A percentile compares a stretch with the other conserved stretches of the same genome.
Conservation (phyloP, 2,888 invertebrate species). For the Ceramica pisi region DNA sequence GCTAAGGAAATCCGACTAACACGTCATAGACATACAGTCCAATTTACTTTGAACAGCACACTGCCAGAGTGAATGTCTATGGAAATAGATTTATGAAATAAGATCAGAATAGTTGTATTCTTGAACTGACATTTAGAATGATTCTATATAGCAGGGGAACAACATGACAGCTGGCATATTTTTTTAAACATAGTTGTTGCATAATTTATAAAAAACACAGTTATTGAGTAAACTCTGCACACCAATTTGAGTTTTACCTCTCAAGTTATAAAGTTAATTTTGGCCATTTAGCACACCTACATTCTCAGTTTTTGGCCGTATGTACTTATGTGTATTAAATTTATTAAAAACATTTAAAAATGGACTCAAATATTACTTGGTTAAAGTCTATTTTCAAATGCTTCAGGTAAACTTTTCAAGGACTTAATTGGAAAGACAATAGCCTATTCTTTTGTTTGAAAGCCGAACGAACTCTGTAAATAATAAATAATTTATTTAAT, state of each 20-base stretch:
- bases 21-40: constrained; percentile 37
- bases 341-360: neutral
- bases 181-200: constrained; percentile 4
- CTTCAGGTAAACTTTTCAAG: constrained; percentile 10
- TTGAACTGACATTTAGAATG: constrained; percentile 41
- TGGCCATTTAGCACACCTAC: constrained; percentile 3
- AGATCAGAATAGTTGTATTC: constrained; percentile 38
- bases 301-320: neutral
- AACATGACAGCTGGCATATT: constrained; percentile 34
- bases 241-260: neutral
- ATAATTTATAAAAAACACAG: constrained; percentile 17
- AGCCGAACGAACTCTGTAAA: constrained; percentile 41
- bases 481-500: constrained; percentile 44
- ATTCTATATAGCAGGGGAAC: constrained; percentile 15
- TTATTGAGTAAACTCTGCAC: neutral
- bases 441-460: constrained; percentile 34
- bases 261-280: neutral
- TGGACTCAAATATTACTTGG: neutral
- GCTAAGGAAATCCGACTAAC: constrained; percentile 93
- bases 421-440: constrained; percentile 55
- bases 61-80: constrained; percentile 65
- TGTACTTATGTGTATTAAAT: neutral
- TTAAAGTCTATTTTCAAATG: constrained; percentile 35
- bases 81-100: constrained; percentile 51
- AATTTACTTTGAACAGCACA: constrained; percentile 57